These are phyloP conservation scores for Leptoclinus maculatus DNA, from an alignment of 2,797 vertebrate genomes.

Conservation along the genomic window DNA sequence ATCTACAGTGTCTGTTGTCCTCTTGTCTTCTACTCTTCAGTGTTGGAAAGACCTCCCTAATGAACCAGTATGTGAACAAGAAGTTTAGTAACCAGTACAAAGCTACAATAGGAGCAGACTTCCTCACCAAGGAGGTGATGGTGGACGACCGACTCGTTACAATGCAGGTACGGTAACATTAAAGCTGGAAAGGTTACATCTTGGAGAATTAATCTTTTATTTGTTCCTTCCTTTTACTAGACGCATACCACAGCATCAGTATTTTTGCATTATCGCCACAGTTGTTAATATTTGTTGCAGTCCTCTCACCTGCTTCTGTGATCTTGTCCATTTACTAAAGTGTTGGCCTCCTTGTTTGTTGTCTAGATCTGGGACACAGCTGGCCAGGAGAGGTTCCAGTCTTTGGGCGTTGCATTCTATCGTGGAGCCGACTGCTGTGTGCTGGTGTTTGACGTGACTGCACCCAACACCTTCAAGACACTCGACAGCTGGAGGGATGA, in stretches of 20 bases:
- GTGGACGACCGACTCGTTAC: slow-evolving; percentile 95
- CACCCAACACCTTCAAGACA: slow-evolving; percentile 93
- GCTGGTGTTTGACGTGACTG: slow-evolving; percentile 92
- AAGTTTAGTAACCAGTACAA: slow-evolving; percentile 97
- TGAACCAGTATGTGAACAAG: slow-evolving; percentile 97
- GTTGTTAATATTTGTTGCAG: background rate
- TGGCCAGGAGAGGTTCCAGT: slow-evolving; percentile 94
- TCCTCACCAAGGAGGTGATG: slow-evolving; percentile 96
- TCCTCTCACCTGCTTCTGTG: background rate
- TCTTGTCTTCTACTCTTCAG: slow-evolving; percentile 69
- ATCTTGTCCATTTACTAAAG: background rate
- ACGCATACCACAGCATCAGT: background rate
- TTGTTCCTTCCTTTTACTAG: background rate
- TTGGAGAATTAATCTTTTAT: background rate
- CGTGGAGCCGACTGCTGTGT: slow-evolving; percentile 94
- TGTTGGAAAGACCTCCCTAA: slow-evolving; percentile 93
- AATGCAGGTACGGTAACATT: slow-evolving; percentile 87
- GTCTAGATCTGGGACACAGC: slow-evolving; percentile 94
- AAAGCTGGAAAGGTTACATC: background rate
- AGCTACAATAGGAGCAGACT: slow-evolving; percentile 95
- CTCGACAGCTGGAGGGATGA: slow-evolving; percentile 94
- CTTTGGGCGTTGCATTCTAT: slow-evolving; percentile 93
- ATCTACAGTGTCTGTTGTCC: background rate
- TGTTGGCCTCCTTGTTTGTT: background rate
- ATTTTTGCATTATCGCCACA: background rate